These are phyloP conservation scores for Leptinotarsa juncta DNA, from an alignment of 2,888 invertebrate species.

Conservation along the genomic window DNA sequence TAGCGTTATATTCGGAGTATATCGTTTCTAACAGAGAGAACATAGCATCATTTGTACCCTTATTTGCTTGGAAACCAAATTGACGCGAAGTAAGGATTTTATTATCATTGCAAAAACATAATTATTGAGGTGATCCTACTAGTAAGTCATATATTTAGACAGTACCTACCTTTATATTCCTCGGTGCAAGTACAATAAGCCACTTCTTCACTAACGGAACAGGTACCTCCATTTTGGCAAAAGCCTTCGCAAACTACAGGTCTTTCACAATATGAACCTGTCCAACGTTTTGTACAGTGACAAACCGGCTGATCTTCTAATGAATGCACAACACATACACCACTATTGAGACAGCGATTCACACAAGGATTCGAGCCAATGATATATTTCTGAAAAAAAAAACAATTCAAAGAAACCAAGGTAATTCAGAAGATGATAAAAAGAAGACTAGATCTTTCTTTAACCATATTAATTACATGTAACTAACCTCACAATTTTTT, in stretches of 20 bases:
- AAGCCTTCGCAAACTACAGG: constrained; percentile 65
- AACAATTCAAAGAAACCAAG: neutral
- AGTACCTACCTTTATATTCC: constrained; percentile 62
- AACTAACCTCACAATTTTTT: constrained; percentile 67
- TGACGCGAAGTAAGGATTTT: too few species aligned
- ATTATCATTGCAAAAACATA: too few species aligned
- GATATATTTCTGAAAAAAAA: constrained; percentile 65
- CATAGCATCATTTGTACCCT: too few species aligned
- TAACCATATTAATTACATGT: neutral
- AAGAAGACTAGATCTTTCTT: neutral
- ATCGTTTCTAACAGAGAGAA: too few species aligned
- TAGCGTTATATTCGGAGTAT: too few species aligned
- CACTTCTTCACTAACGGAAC: constrained; percentile 62
- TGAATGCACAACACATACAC: constrained; percentile 70
- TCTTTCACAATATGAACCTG: constrained; percentile 69
- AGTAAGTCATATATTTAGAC: too few species aligned
- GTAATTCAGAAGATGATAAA: neutral
- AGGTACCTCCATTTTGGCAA: constrained; percentile 70
- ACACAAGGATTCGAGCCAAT: constrained; percentile 72
- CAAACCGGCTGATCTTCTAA: constrained; percentile 68
- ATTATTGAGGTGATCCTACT: too few species aligned
- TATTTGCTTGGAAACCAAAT: too few species aligned
- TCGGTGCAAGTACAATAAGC: constrained; percentile 65
- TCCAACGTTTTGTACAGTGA: constrained; percentile 71
- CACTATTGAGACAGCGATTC: constrained; percentile 70